phyloP scores from a whole-genome alignment of 2,113 vertebrate genomes.

The Crotalus horridus region DNA sequence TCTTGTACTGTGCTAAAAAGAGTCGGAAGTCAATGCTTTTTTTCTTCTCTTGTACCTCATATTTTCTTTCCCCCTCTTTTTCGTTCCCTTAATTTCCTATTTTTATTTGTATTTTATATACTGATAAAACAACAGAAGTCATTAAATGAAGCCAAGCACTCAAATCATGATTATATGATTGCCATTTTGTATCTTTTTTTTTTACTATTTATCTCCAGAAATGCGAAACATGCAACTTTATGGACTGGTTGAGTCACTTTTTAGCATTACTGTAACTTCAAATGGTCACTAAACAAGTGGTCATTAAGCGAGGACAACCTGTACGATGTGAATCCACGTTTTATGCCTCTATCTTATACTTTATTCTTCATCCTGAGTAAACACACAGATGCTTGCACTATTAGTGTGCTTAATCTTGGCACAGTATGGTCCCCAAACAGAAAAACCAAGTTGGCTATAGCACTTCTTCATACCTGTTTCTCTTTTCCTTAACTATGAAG shows the following conservation, averaged over 20 bases:
- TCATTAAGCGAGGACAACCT: neutral
- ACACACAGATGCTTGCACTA: neutral
- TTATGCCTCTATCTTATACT: neutral
- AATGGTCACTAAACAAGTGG: neutral
- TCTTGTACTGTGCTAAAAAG: too few relatives aligned
- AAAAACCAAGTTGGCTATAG: neutral
- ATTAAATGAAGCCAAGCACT: neutral
- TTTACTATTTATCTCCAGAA: neutral
- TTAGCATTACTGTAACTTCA: neutral
- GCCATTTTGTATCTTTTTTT: neutral
- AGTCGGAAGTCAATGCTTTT: too few relatives aligned
- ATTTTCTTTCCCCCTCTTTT: too few relatives aligned
- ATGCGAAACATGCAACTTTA: neutral
- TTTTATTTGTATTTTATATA: too few relatives aligned
- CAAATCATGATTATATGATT: neutral
- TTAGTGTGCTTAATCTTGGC: neutral
- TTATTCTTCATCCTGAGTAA: neutral
- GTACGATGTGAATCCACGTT: neutral
- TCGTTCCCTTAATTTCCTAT: too few relatives aligned
- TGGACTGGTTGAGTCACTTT: neutral
- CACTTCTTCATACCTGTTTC: neutral
- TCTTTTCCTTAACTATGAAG: neutral
- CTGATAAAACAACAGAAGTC: too few relatives aligned
- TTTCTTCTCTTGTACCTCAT: too few relatives aligned
- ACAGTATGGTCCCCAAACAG: neutral